Base-by-base conservation (phyloP, 2,888 invertebrate species). In the Leistus spinibarbis region DNA sequence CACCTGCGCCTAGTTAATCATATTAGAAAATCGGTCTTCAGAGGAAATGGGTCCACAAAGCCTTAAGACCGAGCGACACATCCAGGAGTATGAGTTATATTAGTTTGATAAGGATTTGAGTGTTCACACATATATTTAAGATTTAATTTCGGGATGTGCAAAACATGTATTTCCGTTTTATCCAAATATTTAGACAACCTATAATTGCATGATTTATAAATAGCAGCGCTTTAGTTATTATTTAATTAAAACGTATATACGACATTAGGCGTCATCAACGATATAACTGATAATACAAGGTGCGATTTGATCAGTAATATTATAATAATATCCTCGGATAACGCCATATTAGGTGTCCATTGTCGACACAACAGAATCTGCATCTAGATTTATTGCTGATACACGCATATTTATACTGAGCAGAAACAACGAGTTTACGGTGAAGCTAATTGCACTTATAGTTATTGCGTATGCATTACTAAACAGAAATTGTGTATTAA, bases 381-480 rank as follows among this genome's bases (percentile, higher is more conserved):
- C 22, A 64, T 64, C 64, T 64, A 64, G 64, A 64, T 64, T 64
- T 64, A 64, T 64, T 13, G 64, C 64, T 64, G 13, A 23, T 64
- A 64, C 24, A 24, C 10, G 27, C 24, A 64, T 64, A 64, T 64
- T 64, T 64, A 64, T 64, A 64, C 64, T 23, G 20, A 23, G 64
- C 64, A 17, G 40, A 40, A 40, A 5, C n/a, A 13, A 40, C 40
- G 40, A 40, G 23, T 24, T 20, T 22, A 64, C n/a, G n/a, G 24
- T 64, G 27, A 16, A 23, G 64, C 64, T 64, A 64, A 64, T 64
- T 64, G 64, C 64, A 23, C 64, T 64, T 23, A 23, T 64, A 64
- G 27, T 24, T 64, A 64, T 64, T 64, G 64, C 24, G 64, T 23
- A 64, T 64, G 64, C 27, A 64, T 64, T 64, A 64, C 24, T 23